Evolutionary conservation across 1,140 invertebrate species (phyloP).

Genomic region (Calliphora vicina): DNA sequence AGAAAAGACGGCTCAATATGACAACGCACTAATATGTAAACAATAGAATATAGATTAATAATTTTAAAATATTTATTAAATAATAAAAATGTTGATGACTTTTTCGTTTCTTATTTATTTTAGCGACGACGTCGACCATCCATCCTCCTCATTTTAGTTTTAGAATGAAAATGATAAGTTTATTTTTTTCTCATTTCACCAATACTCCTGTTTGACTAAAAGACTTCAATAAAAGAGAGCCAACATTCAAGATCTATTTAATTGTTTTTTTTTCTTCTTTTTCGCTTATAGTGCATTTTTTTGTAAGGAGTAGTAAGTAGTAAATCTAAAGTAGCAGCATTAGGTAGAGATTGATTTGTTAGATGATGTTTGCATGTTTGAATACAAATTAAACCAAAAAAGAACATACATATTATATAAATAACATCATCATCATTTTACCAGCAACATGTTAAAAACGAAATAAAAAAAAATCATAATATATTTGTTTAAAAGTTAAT

Average conservation of each 20-base stretch:
- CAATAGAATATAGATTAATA: constrained; percentile 1
- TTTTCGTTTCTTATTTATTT: neutral
- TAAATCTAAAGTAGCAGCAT: constrained; percentile 6
- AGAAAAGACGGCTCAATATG: constrained; percentile 12
- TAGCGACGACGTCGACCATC: neutral
- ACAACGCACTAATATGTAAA: neutral
- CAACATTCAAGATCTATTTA: neutral
- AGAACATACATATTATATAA: neutral
- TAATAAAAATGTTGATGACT: constrained; percentile 3
- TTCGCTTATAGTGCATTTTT: neutral
- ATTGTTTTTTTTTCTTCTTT: neutral
- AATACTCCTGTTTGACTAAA: neutral
- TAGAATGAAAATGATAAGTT: no score
- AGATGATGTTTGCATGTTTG: neutral
- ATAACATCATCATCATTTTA: neutral
- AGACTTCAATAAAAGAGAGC: neutral
- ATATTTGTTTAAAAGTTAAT: neutral
- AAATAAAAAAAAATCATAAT: neutral
- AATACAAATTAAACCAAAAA: neutral
- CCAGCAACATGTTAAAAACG: neutral
- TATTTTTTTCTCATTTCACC: neutral
- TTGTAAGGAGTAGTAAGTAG: neutral
- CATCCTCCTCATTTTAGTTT: no score
- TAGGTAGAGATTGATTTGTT: neutral
- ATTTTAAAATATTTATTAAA: constrained; percentile 2